Evolutionary conservation across 2,113 vertebrate species (phyloP), one percentile per base, ranked within the genome.

Genomic region (Smithornis capensis): DNA sequence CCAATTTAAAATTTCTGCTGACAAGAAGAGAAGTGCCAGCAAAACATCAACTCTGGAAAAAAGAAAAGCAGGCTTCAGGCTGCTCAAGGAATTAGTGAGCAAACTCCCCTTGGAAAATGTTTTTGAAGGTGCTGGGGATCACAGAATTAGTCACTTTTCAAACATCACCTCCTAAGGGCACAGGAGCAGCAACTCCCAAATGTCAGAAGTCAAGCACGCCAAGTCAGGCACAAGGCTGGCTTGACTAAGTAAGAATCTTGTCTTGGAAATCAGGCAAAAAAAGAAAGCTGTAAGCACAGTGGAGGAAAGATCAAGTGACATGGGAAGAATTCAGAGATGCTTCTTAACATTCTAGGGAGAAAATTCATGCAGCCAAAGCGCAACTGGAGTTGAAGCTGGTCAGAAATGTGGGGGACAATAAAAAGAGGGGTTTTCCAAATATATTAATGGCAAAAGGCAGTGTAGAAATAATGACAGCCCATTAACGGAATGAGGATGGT

Each of bases 161-260:
- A n/a, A 52, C 15, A 7, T n/a, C 3, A 0, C 23, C 15, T 35
- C 31, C 18, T 29, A n/a, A 23, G 25, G 49, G 19, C 37, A 64
- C 38, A n/a, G 37, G 14, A 53, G 24, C 18, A 44, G 31, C 24
- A n/a, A 53, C 28, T 53, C 42, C 29, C 11, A 64, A 53, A 14
- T 35, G 52, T 23, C 31, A 16, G 23, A 78, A 64, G 24, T 64
- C 37, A 44, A 42, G 12, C 24, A 79, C 47, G 42, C n/a, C 19
- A 53, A n/a, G n/a, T n/a, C n/a, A n/a, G 37, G 3, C 31, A 35
- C 31, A 64, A 42, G 24, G 14, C 24, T 0, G 0, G 13, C 27
- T 44, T 53, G 38, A 31, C 24, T 35, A 31, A 65, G 19, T 8
- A n/a, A 29, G 31, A 53, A 53, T 65, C 27, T 44, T 53, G 19